phyloP scores from a whole-genome alignment of 2,797 vertebrate genomes.

The Liasis olivaceus region DNA sequence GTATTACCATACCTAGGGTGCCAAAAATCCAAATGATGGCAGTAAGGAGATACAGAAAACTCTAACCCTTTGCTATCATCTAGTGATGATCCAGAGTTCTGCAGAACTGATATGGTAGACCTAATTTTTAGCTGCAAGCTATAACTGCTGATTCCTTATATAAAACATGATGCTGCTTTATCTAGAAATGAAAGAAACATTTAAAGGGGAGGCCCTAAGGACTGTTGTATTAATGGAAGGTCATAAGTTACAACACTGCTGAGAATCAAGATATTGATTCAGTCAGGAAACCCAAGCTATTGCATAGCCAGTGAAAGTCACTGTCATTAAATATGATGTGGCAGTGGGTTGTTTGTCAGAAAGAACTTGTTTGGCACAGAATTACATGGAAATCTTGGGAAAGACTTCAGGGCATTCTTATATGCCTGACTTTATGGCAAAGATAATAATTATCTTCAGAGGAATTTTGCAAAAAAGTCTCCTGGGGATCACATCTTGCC shows the following conservation, averaged over 20 bases:
- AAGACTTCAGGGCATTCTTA: neutral
- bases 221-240: neutral
- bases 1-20: no score
- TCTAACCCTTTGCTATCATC: neutral
- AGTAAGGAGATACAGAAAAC: neutral
- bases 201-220: neutral
- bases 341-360: neutral
- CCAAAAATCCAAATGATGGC: neutral
- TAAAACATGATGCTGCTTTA: neutral
- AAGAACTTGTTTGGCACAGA: neutral
- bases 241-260: neutral
- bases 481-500: neutral
- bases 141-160: neutral
- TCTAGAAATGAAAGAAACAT: neutral
- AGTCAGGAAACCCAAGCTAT: neutral
- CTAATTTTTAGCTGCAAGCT: neutral
- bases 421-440: neutral
- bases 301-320: neutral
- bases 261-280: neutral
- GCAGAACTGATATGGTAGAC: neutral
- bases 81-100: neutral
- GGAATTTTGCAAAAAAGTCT: neutral
- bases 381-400: neutral
- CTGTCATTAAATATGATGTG: neutral
- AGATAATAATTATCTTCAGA: neutral